Percentiles rank a stretch among this genome's conserved stretches.
Conservation (phyloP, 2,113 vertebrate genomes). For the Peromyscus maniculatus region DNA sequence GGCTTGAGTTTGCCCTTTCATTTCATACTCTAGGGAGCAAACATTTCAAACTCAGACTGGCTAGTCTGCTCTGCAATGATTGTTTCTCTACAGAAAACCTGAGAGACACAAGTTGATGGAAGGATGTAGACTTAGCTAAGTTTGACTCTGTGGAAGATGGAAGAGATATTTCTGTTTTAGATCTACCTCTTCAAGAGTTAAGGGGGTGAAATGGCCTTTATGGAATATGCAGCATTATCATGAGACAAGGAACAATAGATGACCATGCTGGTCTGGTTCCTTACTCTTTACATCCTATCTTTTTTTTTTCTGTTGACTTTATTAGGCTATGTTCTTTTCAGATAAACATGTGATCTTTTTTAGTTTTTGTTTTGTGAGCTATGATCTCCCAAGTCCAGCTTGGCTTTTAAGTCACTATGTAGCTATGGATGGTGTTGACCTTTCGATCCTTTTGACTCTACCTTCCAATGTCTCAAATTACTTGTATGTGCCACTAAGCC, state of each 20-base stretch:
- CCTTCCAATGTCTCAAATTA: neutral
- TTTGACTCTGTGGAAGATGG: neutral
- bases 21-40: neutral
- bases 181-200: neutral
- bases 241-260: neutral
- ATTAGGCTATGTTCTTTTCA: neutral
- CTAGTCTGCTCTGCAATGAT: neutral
- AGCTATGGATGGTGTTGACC: neutral
- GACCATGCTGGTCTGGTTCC: neutral
- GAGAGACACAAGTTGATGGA: neutral
- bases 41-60: neutral
- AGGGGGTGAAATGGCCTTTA: neutral
- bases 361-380: neutral
- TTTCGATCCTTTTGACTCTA: neutral
- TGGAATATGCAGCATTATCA: neutral
- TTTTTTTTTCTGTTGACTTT: neutral
- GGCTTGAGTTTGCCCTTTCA: conserved; percentile 39
- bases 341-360: neutral
- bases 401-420: neutral
- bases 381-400: neutral
- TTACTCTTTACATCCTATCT: neutral
- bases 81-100: neutral
- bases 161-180: neutral
- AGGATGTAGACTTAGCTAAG: neutral
- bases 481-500: neutral